Evolutionary conservation across 2,888 invertebrate species (phyloP).

Genomic region (Temnothorax rugatulus): DNA sequence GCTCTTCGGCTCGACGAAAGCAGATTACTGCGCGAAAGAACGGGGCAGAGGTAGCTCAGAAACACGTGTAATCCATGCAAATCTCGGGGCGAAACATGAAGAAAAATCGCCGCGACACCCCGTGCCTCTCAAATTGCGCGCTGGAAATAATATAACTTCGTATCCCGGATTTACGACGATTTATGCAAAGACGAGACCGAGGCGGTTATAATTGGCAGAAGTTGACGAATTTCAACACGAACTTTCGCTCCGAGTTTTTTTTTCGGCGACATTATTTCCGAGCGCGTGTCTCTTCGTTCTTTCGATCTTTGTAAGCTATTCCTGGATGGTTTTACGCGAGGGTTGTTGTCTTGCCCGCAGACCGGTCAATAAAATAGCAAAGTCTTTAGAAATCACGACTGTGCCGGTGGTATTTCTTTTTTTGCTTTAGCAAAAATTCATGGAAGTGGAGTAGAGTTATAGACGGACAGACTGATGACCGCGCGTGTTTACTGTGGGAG

Average conservation of each 20-base stretch:
- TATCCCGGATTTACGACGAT: background rate
- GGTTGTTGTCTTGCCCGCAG: conserved; percentile 58
- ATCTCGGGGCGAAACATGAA: conserved; percentile 34
- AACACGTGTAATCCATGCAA: conserved; percentile 39
- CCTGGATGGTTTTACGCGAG: conserved; percentile 41
- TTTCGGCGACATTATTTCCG: background rate
- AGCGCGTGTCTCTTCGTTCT: background rate
- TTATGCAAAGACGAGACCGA: background rate
- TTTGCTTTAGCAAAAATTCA: background rate
- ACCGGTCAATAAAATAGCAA: conserved; percentile 62
- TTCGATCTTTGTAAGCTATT: conserved; percentile 58
- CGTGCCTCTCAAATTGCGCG: background rate
- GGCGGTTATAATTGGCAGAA: background rate
- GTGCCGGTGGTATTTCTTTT: background rate
- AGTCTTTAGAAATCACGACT: conserved; percentile 25
- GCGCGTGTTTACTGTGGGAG: background rate
- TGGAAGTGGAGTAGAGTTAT: background rate
- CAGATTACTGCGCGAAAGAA: conserved; percentile 37
- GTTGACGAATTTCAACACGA: background rate
- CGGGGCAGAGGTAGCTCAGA: background rate
- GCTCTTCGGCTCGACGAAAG: conserved; percentile 20
- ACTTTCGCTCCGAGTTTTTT: background rate
- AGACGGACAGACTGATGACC: background rate
- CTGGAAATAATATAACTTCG: background rate
- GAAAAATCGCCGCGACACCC: conserved; percentile 15